Evolutionary conservation across 2,888 invertebrate genomes (phyloP).

Genomic region (Cosmorhoe ocellata): DNA sequence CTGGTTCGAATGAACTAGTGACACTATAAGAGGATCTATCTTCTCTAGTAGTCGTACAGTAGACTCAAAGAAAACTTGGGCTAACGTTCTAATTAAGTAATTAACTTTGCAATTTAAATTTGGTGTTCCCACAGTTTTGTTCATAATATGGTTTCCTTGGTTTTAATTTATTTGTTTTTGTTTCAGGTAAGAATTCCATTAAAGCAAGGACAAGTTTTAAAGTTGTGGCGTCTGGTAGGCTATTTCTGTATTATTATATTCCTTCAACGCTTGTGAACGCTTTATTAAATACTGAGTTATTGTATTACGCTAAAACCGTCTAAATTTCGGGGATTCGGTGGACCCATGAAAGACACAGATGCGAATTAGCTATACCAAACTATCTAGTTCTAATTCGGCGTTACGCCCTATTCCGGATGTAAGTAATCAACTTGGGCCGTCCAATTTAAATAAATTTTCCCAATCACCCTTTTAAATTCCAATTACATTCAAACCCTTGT

Average conservation of each 20-base stretch:
- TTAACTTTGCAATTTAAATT: slow-evolving; percentile 9
- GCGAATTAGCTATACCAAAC: neutral
- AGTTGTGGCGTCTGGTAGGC: slow-evolving; percentile 5
- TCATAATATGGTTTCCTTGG: neutral
- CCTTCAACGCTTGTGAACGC: neutral
- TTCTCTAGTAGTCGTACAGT: too few relatives aligned
- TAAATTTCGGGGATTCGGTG: too few relatives aligned
- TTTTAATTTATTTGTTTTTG: slow-evolving; percentile 19
- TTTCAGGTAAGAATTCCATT: slow-evolving; percentile 30
- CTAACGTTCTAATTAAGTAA: too few relatives aligned
- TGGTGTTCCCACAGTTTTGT: slow-evolving; percentile 9
- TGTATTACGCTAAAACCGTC: too few relatives aligned
- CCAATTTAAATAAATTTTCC: slow-evolving; percentile 18
- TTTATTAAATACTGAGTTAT: too few relatives aligned
- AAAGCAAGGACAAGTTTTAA: neutral
- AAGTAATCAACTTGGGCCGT: slow-evolving; percentile 9
- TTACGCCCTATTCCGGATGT: slow-evolving; percentile 6
- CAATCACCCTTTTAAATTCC: slow-evolving; percentile 18
- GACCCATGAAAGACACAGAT: neutral
- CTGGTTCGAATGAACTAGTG: too few relatives aligned
- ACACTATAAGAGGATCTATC: too few relatives aligned
- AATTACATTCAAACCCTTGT: slow-evolving; percentile 2
- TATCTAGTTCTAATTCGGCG: neutral
- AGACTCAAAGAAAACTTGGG: too few relatives aligned
- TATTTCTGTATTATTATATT: neutral